Conservation (phyloP, 2,113 vertebrate genomes). For the Megaceryle maxima region DNA sequence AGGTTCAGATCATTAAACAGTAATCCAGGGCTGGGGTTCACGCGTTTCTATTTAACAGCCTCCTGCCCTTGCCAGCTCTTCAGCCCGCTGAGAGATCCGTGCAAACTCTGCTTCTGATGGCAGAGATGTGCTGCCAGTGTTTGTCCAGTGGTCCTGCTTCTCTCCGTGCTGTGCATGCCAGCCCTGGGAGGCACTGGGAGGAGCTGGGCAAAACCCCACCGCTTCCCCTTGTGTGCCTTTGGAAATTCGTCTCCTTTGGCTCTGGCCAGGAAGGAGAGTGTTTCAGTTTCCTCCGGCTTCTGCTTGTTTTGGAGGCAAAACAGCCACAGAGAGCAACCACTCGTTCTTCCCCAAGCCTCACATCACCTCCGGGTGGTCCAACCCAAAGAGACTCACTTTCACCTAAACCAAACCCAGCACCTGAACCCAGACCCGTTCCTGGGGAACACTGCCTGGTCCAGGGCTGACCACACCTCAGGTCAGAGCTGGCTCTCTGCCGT, state of each 20-base stretch:
- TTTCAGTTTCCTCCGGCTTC: neutral
- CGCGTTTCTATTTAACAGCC: neutral
- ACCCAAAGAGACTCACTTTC: fast-evolving
- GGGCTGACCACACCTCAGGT: neutral
- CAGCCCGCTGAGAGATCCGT: neutral
- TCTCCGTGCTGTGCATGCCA: fast-evolving
- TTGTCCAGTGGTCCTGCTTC: neutral
- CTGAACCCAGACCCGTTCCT: neutral
- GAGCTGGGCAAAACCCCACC: neutral
- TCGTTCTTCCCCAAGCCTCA: neutral
- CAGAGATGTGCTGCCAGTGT: neutral
- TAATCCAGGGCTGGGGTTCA: constrained; percentile 55
- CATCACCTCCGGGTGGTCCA: fast-evolving
- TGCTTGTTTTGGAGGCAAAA: neutral
- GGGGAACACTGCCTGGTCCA: neutral
- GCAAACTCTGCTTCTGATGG: neutral
- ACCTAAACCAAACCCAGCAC: fast-evolving
- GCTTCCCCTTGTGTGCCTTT: fast-evolving
- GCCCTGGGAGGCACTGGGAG: neutral
- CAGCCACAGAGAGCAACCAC: neutral
- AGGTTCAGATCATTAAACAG: constrained; percentile 46
- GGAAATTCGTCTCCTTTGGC: neutral
- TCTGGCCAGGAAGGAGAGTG: neutral
- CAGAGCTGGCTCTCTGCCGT: neutral
- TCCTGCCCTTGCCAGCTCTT: constrained; percentile 2